phyloP scores from a whole-genome alignment of 2,797 vertebrate genomes.

The Acipenser transmontanus region DNA sequence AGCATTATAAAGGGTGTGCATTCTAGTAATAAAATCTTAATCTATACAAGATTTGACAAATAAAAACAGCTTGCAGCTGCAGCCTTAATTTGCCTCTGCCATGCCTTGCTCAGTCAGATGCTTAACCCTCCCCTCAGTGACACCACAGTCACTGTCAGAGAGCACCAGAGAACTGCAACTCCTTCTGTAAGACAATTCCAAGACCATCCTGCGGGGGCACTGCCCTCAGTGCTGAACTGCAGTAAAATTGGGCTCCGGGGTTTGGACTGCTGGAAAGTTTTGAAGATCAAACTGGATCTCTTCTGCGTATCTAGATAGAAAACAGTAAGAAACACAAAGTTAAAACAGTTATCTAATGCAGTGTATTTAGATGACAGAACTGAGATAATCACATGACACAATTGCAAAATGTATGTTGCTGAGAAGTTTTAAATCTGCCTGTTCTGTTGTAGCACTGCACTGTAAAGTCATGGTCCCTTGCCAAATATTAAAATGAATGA shows the following conservation, averaged over 20 bases:
- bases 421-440: too few species aligned
- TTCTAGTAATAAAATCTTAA: too few species aligned
- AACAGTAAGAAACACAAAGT: neutral
- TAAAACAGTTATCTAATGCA: too few species aligned
- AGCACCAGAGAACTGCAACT: slow-evolving; percentile 14
- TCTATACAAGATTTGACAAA: too few species aligned
- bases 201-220: slow-evolving; percentile 8
- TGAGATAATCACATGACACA: too few species aligned
- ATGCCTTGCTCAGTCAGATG: slow-evolving; percentile 14
- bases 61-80: too few species aligned
- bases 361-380: too few species aligned
- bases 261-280: slow-evolving; percentile 12
- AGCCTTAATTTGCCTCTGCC: neutral
- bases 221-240: slow-evolving; percentile 18
- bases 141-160: neutral
- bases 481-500: too few species aligned
- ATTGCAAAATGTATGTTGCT: too few species aligned
- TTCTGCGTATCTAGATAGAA: slow-evolving; percentile 13
- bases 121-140: slow-evolving; percentile 8
- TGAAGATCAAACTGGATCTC: slow-evolving; percentile 20
- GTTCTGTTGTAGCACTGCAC: too few species aligned
- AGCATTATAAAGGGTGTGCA: too few species aligned
- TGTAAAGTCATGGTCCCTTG: too few species aligned
- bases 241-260: slow-evolving; percentile 16
- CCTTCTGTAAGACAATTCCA: slow-evolving; percentile 15